Evolutionary conservation across 2,888 invertebrate genomes (phyloP).

Genomic region (Chaetogeoica ovagalla): DNA sequence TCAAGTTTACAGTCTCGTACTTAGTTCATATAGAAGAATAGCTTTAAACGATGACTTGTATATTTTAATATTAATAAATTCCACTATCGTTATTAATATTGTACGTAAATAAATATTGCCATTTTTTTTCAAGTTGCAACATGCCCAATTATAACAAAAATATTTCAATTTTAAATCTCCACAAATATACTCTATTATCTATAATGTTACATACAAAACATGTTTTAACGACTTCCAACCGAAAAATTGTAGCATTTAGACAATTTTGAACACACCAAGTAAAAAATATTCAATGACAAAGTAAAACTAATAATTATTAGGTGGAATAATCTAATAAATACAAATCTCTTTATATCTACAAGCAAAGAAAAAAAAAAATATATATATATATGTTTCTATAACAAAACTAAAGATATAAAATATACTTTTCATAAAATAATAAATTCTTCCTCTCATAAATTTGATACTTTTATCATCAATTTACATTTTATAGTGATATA

Average conservation of each 20-base stretch:
- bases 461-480: neutral
- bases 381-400: neutral
- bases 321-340: slow-evolving; percentile 15
- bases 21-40: slow-evolving; percentile 6
- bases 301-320: neutral
- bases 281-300: neutral
- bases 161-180: neutral
- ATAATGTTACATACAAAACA: slow-evolving; percentile 10
- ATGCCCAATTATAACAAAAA: slow-evolving; percentile 17
- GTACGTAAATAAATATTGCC: neutral
- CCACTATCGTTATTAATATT: neutral
- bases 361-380: neutral
- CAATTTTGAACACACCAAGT: neutral
- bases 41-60: neutral
- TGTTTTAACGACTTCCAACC: slow-evolving; percentile 8
- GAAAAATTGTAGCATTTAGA: neutral
- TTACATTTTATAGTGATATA: neutral
- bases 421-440: neutral
- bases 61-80: neutral
- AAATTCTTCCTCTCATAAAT: neutral
- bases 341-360: slow-evolving; percentile 5
- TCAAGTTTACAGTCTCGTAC: slow-evolving; percentile 20
- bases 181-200: neutral
- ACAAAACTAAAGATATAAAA: neutral
- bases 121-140: slow-evolving; percentile 20